These are phyloP conservation scores for Lindbergichthys nudifrons DNA, from an alignment of 2,797 vertebrate species.

Conservation along the genomic window DNA sequence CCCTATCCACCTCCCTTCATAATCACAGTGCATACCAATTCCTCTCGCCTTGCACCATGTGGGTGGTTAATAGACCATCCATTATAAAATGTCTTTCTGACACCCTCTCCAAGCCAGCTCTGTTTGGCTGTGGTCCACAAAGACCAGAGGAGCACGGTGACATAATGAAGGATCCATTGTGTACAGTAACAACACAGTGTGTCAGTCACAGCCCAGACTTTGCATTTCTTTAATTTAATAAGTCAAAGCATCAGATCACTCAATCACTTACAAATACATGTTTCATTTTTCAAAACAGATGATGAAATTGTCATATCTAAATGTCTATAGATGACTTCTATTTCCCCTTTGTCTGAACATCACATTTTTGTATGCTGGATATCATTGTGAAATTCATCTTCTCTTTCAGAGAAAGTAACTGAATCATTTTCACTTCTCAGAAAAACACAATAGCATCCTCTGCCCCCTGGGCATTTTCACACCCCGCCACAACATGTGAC, in stretches of 20 bases:
- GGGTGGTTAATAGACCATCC: constrained; percentile 71
- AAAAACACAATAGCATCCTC: constrained; percentile 50
- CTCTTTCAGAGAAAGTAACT: constrained; percentile 38
- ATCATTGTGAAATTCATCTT: constrained; percentile 50
- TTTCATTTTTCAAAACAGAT: not conserved
- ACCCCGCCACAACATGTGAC: constrained; percentile 66
- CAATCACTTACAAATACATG: not conserved
- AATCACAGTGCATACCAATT: constrained; percentile 63
- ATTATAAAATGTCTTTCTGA: constrained; percentile 70
- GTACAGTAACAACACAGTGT: constrained; percentile 48
- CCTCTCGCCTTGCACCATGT: constrained; percentile 61
- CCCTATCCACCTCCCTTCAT: constrained; percentile 49
- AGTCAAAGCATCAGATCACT: constrained; percentile 17
- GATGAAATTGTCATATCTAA: not conserved
- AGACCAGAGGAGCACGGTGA: constrained; percentile 47
- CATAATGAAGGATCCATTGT: constrained; percentile 54
- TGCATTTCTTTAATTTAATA: constrained; percentile 25
- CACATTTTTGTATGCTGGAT: constrained; percentile 17
- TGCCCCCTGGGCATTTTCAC: constrained; percentile 65
- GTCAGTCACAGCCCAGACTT: constrained; percentile 18
- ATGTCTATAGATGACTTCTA: constrained; percentile 2
- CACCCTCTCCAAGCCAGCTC: constrained; percentile 60
- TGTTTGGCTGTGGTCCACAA: constrained; percentile 64
- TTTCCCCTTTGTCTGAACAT: constrained; percentile 6
- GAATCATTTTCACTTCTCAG: constrained; percentile 63